Base-by-base conservation (phyloP, 2,888 invertebrate species). In the Spisula subtruncata region DNA sequence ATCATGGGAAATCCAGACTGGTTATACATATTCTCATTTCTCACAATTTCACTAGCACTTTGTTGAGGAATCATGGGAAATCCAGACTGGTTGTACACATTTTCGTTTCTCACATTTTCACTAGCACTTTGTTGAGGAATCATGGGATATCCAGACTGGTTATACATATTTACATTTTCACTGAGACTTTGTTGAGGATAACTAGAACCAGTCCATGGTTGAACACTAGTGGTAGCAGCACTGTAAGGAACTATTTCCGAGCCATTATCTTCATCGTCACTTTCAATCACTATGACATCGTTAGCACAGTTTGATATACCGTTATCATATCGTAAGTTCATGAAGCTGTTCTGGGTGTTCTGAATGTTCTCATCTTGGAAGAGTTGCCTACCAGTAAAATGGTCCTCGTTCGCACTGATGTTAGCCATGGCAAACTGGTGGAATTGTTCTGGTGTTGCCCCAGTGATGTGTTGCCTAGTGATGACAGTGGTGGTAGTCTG, bases 381-480 rank as follows among this genome's bases (percentile, higher is more conserved):
- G 14, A 90, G 85, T 51, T 87, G 88, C 82, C 90, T 90, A 81
- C 83, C 83, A 12, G 54, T 56, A 10, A 54, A 10, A 29, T 85
- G 41, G 14, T 79, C 54, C 35, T 85, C 85, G 56, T 20, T 80
- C 12, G 56, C 46, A 56, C 85, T 85, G 32, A 85, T 32, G 41
- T 56, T 85, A 5, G 54, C 41, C 14, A 80, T 51, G 32, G 85
- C 46, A 56, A 80, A 85, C 35, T 80, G 85, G 29, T 85, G 85
- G 32, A 85, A 85, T 56, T 85, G 80, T 54, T 85, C 80, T 18
- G 85, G 85, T 20, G 85, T 85, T 20, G 85, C 41, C 29, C 79
- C 85, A 10, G 79, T 85, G 0, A 79, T 5, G 29, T 79, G 75
- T n/a, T 46, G n/a, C 35, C 80, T 79, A 14, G 25, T 54, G 54